A percentile compares a stretch with the other conserved stretches of the same genome.
phyloP scores from a whole-genome alignment of 2,888 invertebrate species.

The Melipona beecheii region DNA sequence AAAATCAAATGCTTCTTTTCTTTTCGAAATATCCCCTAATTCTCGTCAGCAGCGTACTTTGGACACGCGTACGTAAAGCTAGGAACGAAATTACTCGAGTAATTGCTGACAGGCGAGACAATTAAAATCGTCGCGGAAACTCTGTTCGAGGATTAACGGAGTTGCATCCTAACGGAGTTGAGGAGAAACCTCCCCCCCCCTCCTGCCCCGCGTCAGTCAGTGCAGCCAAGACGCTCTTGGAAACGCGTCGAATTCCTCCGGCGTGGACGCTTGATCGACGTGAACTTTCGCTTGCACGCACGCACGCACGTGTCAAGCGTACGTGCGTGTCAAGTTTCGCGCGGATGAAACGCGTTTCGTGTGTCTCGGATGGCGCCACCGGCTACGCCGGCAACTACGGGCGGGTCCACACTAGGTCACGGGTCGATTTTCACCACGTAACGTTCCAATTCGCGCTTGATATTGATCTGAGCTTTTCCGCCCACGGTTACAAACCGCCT shows the following conservation, averaged over 20 bases:
- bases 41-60: no score
- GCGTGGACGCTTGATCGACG: background rate
- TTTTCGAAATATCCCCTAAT: no score
- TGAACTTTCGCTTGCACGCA: constrained; percentile 3
- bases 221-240: background rate
- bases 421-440: constrained; percentile 82
- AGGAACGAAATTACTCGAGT: no score
- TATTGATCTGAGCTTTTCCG: constrained; percentile 81
- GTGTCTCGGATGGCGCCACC: constrained; percentile 69
- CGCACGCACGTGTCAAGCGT: background rate
- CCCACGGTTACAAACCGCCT: constrained; percentile 71
- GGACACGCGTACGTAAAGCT: no score
- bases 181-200: background rate
- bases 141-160: background rate
- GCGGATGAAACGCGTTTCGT: constrained; percentile 6
- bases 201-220: background rate
- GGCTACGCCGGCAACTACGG: constrained; percentile 70
- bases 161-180: background rate
- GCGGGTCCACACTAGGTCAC: constrained; percentile 83
- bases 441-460: constrained; percentile 81
- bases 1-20: no score
- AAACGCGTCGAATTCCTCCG: background rate
- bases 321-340: background rate
- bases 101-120: background rate
- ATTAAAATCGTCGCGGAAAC: constrained; percentile 37